phyloP scores from a whole-genome alignment of 2,888 invertebrate species.

The Nasonovia ribisnigri region DNA sequence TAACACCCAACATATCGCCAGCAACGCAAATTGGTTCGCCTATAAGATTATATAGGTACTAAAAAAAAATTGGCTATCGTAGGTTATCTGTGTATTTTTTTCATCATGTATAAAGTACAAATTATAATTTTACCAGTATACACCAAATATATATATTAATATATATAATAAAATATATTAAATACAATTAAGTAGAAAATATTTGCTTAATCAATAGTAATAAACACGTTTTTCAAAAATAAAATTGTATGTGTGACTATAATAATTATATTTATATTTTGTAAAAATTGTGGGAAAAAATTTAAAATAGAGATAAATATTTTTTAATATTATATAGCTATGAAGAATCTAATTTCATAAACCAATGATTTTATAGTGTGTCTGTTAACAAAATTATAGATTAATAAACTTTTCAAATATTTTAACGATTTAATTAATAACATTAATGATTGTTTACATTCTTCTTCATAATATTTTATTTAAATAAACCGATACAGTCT shows the following conservation, averaged over 20 bases:
- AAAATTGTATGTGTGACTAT: neutral
- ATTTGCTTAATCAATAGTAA: neutral
- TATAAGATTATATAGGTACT: too few relatives aligned
- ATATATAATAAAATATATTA: neutral
- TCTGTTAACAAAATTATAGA: neutral
- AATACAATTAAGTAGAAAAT: neutral
- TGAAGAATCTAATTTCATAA: neutral
- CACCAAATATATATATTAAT: neutral
- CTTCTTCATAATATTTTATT: neutral
- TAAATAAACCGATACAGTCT: neutral
- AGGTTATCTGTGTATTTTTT: too few relatives aligned
- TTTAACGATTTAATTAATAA: neutral
- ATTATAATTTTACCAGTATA: neutral
- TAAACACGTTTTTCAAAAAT: neutral
- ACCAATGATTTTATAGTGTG: neutral
- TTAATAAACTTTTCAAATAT: neutral
- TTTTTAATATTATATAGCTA: neutral
- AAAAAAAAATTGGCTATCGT: too few relatives aligned
- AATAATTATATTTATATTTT: neutral
- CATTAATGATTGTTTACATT: neutral
- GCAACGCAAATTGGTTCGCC: too few relatives aligned
- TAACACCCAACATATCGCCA: too few relatives aligned
- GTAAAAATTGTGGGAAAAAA: neutral
- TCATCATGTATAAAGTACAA: neutral
- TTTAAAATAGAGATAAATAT: neutral